Conservation (phyloP, 2,888 invertebrate species). For the Cistogaster globosa region DNA sequence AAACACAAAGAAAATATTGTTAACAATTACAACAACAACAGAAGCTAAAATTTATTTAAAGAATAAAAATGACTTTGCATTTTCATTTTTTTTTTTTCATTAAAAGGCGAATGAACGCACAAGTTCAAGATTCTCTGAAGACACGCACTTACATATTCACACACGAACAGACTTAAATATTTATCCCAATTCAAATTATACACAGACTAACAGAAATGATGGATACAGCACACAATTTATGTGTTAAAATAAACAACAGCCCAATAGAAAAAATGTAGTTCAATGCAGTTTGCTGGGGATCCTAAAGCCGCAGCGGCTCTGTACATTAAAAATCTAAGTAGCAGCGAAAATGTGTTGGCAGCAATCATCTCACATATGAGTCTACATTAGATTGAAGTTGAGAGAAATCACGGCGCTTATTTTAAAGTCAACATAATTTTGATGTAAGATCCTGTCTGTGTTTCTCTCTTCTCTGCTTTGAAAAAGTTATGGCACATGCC, state of each 20-base stretch:
- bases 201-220: too few species aligned
- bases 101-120: slow-evolving; percentile 73
- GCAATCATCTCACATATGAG: too few species aligned
- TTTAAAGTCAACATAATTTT: not conserved
- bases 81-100: slow-evolving; percentile 57
- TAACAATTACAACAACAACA: slow-evolving; percentile 15
- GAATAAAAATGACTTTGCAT: slow-evolving; percentile 55
- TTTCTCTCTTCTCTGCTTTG: too few species aligned
- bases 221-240: not conserved
- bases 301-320: slow-evolving; percentile 51
- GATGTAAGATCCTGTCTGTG: not conserved
- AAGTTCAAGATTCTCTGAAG: slow-evolving; percentile 80
- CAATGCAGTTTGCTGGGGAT: slow-evolving; percentile 81
- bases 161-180: not conserved
- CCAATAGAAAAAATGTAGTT: slow-evolving; percentile 76
- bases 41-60: not conserved
- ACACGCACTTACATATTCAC: slow-evolving; percentile 5
- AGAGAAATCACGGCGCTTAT: too few species aligned
- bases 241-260: slow-evolving; percentile 53
- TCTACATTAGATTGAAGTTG: too few species aligned
- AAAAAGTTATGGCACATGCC: slow-evolving; percentile 44
- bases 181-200: not conserved
- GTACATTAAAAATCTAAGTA: not conserved
- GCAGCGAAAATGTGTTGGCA: slow-evolving; percentile 22
- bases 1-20: not conserved